These are phyloP conservation scores for Coenobita brevimanus DNA, from an alignment of 1,140 invertebrate genomes.

Conservation along the genomic window DNA sequence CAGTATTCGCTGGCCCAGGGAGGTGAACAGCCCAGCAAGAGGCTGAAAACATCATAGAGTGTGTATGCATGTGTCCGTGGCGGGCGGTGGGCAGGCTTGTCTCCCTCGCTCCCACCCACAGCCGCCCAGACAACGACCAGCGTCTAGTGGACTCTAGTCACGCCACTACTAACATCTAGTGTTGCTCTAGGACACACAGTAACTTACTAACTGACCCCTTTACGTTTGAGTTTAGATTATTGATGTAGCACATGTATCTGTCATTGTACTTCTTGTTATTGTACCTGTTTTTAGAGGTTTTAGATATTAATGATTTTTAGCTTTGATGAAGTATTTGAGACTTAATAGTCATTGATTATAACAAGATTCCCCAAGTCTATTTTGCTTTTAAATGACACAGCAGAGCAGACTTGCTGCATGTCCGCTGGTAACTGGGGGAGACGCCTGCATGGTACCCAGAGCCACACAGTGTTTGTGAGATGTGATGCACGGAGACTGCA, in stretches of 20 bases:
- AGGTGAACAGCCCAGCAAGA: constrained; percentile 69
- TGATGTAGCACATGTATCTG: constrained; percentile 66
- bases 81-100: constrained; percentile 48
- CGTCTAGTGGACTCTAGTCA: constrained; percentile 69
- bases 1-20: constrained; percentile 58
- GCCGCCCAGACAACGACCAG: constrained; percentile 48
- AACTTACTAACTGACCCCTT: constrained; percentile 68
- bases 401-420: constrained; percentile 69
- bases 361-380: constrained; percentile 57
- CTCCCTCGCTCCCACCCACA: too few species aligned
- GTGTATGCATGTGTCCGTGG: constrained; percentile 57
- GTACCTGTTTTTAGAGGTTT: constrained; percentile 66
- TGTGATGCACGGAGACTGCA: constrained; percentile 66
- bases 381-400: constrained; percentile 65
- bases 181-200: constrained; percentile 58
- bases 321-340: constrained; percentile 58
- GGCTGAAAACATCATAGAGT: constrained; percentile 69
- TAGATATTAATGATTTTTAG: constrained; percentile 67
- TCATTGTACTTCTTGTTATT: constrained; percentile 65
- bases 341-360: constrained; percentile 63
- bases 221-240: constrained; percentile 61
- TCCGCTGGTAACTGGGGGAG: constrained; percentile 66
- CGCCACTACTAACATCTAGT: constrained; percentile 66
- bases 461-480: constrained; percentile 65
- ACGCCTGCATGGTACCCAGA: constrained; percentile 53